Conservation (phyloP, 2,888 invertebrate genomes). For the Zaprionus lineosus region DNA sequence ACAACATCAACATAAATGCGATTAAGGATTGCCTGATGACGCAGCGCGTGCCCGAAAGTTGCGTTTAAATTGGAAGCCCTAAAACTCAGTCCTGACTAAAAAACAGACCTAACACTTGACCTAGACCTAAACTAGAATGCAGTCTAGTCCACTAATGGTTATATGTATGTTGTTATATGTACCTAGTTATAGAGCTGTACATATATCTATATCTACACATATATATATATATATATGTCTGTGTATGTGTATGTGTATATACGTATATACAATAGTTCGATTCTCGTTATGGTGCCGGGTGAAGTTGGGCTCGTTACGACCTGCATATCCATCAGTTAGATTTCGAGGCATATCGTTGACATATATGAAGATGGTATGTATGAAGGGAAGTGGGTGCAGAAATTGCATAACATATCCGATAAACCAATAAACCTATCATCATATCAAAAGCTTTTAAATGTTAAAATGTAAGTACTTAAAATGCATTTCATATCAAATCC, state of each 20-base stretch:
- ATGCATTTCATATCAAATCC: too few species aligned
- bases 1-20: conserved; percentile 90
- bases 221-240: conserved; percentile 7
- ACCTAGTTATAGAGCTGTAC: not conserved
- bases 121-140: not conserved
- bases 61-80: conserved; percentile 86
- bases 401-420: too few species aligned
- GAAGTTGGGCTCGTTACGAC: conserved; percentile 19
- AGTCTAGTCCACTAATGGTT: conserved; percentile 19
- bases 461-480: too few species aligned
- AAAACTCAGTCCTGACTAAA: too few species aligned
- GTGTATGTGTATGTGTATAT: conserved; percentile 12
- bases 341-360: conserved; percentile 52
- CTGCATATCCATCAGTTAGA: conserved; percentile 14
- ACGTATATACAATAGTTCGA: conserved; percentile 16
- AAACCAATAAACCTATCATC: too few species aligned
- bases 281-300: conserved; percentile 59
- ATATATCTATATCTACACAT: conserved; percentile 5
- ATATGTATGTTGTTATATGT: conserved; percentile 30
- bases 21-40: conserved; percentile 94
- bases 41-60: conserved; percentile 93
- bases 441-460: too few species aligned
- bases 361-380: too few species aligned
- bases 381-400: too few species aligned
- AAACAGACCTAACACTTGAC: conserved; percentile 1